Conservation (phyloP, 1,140 invertebrate genomes). For the Drosophila pruinosa region DNA sequence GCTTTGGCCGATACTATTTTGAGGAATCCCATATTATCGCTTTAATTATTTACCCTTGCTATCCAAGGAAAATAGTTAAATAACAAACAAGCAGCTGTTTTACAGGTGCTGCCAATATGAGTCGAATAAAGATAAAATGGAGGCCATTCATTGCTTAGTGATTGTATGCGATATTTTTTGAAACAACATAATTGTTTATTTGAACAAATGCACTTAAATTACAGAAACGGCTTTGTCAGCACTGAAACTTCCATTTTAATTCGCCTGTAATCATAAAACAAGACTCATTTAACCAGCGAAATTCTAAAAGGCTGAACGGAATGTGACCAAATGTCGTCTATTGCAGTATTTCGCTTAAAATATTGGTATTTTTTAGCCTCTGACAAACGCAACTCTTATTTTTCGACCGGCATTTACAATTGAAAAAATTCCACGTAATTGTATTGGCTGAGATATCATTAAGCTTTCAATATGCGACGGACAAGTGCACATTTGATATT, state of each 20-base stretch:
- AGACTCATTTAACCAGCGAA: too few relatives aligned
- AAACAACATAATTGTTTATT: too few relatives aligned
- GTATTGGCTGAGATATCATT: background rate
- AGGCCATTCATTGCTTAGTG: background rate
- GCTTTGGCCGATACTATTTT: constrained; percentile 65
- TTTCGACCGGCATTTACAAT: constrained; percentile 39
- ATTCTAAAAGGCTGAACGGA: background rate
- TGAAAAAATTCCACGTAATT: constrained; percentile 49
- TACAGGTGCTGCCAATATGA: constrained; percentile 39
- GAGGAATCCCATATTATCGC: constrained; percentile 55
- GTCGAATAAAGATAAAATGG: background rate
- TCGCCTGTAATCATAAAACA: background rate
- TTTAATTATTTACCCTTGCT: constrained; percentile 12
- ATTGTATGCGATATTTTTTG: too few relatives aligned
- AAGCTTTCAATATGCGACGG: constrained; percentile 2
- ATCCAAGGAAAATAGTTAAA: constrained; percentile 41
- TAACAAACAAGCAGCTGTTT: constrained; percentile 74
- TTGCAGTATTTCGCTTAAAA: background rate
- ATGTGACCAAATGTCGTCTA: background rate
- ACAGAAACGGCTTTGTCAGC: too few relatives aligned
- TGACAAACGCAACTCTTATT: constrained; percentile 3
- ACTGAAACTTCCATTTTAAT: background rate
- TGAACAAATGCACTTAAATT: too few relatives aligned
- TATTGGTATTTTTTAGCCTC: background rate
- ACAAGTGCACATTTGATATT: constrained; percentile 14